Evolutionary conservation across 2,888 invertebrate genomes (phyloP), one percentile per base, ranked within the genome.

Genomic region (Rugalucina vietnamica): DNA sequence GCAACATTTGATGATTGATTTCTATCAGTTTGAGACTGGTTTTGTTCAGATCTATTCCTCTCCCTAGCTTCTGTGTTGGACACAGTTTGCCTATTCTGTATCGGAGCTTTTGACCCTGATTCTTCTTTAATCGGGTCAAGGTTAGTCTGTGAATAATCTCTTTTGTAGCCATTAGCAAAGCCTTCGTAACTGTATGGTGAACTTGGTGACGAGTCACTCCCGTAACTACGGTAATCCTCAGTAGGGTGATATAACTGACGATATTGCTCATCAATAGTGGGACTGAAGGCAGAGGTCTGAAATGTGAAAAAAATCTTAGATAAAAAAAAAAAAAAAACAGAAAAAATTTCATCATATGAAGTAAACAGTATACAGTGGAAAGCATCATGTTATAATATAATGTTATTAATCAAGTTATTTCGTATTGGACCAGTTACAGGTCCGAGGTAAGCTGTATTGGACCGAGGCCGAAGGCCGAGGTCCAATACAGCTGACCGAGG

Each of bases 221-320:
- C 89, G 49, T 88, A 84, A 65, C 90, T 89, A 10, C 87, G 85
- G 76, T 91, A 93, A 57, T 90, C 91, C 74, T 92, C 92, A 18
- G 79, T 79, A 0, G 93, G 92, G 49, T 93, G 93, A 82, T 92
- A 93, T 34, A 94, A 84, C 81, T 93, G 94, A 71, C 92, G 78
- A 81, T 93, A 93, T 39, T 91, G 90, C 60, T 92, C 92, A 50
- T 93, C 93, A 24, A 88, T 87, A 36, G 88, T 88, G 12, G 91
- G 85, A 72, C 91, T 92, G 82, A 93, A 94, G 36, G 92, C 90
- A 24, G 94, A 94, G n/a, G 92, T 91, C 93, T 94, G 91, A 50
- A 88, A 90, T 69, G 57, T 8, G 75, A 27, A 24, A 43, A 43
- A n/a, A n/a, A n/a, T n/a, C n/a, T n/a, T n/a, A n/a, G n/a, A n/a